Evolutionary conservation across 1,140 invertebrate genomes (phyloP).

Genomic region (Teleopsis dalmanni): DNA sequence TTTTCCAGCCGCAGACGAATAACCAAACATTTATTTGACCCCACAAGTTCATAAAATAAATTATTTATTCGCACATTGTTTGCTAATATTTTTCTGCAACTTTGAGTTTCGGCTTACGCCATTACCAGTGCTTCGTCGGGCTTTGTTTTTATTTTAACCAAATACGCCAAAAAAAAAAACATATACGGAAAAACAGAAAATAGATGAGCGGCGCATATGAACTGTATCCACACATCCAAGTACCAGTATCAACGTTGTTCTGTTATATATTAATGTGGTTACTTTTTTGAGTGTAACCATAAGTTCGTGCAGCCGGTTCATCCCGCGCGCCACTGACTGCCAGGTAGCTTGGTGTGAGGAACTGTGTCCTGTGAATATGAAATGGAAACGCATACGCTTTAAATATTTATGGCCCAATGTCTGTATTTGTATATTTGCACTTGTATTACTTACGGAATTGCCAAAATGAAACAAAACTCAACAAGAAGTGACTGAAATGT

Average conservation of each 20-base stretch:
- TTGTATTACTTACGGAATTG: too few species aligned
- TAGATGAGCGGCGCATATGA: background rate
- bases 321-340: too few species aligned
- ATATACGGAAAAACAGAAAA: background rate
- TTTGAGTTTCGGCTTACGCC: too few species aligned
- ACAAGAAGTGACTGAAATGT: too few species aligned
- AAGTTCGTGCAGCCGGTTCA: background rate
- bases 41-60: conserved; percentile 42
- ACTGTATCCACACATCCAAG: too few species aligned
- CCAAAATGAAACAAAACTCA: too few species aligned
- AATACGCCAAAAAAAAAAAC: too few species aligned
- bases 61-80: conserved; percentile 38
- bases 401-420: conserved; percentile 41
- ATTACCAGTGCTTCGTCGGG: too few species aligned
- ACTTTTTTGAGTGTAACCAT: background rate
- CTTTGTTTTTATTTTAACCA: too few species aligned
- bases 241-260: too few species aligned
- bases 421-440: conserved; percentile 28
- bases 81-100: conserved; percentile 7
- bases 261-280: too few species aligned
- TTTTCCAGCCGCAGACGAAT: background rate
- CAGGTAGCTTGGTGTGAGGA: too few species aligned
- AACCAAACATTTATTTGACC: conserved; percentile 13
- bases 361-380: conserved; percentile 25
- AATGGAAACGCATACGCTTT: conserved; percentile 42